Evolutionary conservation across 1,140 invertebrate species (phyloP).

Genomic region (Kradibia gibbosae): DNA sequence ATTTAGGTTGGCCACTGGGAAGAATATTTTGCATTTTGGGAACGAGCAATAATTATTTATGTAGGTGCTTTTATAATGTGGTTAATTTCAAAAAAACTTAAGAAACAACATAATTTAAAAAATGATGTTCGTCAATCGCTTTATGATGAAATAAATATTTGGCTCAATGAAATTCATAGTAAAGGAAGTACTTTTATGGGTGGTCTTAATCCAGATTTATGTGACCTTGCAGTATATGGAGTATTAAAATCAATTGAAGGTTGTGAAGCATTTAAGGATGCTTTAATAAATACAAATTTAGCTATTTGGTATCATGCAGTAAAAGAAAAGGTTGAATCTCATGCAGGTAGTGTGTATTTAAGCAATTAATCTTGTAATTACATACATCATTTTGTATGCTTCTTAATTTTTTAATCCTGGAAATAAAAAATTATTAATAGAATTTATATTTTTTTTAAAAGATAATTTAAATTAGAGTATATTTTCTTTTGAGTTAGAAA

Average conservation of each 20-base stretch:
- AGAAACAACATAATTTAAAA: conserved; percentile 88
- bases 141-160: conserved; percentile 90
- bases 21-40: conserved; percentile 88
- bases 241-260: conserved; percentile 96
- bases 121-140: conserved; percentile 92
- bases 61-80: conserved; percentile 96
- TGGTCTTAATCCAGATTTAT: conserved; percentile 89
- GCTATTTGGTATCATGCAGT: conserved; percentile 74
- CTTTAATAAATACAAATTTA: conserved; percentile 82
- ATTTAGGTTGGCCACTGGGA: conserved; percentile 90
- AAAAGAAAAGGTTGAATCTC: conserved; percentile 71
- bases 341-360: conserved; percentile 67
- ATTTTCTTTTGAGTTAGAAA: no score
- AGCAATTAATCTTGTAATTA: conserved; percentile 51
- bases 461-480: no score
- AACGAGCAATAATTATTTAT: conserved; percentile 91
- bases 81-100: conserved; percentile 90
- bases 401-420: no score
- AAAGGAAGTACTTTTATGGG: conserved; percentile 86
- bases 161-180: conserved; percentile 81
- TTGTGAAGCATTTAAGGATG: conserved; percentile 91
- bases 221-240: conserved; percentile 95
- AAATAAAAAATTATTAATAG: no score
- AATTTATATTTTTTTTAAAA: no score
- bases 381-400: no score